These are phyloP conservation scores for Nemurella pictetii DNA, from an alignment of 2,888 invertebrate genomes.

Conservation along the genomic window DNA sequence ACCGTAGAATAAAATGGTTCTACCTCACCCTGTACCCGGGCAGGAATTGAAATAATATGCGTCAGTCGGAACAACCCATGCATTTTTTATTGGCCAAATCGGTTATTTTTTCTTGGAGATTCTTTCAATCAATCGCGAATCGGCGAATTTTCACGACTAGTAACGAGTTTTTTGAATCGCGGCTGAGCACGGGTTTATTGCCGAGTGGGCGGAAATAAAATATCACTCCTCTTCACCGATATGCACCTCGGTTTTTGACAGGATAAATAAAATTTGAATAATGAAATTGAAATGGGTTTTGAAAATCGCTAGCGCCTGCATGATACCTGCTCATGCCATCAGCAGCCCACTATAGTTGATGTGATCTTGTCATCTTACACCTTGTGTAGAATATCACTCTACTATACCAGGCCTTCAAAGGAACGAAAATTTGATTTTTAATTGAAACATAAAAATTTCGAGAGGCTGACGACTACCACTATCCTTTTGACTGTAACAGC, in stretches of 20 bases:
- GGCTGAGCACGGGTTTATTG: background rate
- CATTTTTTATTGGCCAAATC: background rate
- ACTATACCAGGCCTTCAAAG: background rate
- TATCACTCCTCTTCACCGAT: background rate
- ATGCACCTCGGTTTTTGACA: background rate
- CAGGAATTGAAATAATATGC: background rate
- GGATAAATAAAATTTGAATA: background rate
- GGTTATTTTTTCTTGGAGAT: background rate
- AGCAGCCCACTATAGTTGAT: background rate
- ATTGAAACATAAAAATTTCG: no score
- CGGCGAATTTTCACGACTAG: background rate
- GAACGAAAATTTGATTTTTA: background rate
- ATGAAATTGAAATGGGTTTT: background rate
- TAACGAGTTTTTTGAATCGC: background rate
- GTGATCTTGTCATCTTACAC: background rate
- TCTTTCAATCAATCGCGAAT: background rate
- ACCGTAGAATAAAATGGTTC: no score
- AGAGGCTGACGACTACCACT: no score
- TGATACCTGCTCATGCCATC: no score
- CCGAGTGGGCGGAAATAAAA: background rate
- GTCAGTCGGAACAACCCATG: background rate
- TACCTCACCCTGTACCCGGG: background rate
- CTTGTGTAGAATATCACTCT: background rate
- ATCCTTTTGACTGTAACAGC: no score
- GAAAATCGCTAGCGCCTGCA: background rate